A percentile compares a stretch with the other conserved stretches of the same genome.
phyloP scores from a whole-genome alignment of 2,888 invertebrate genomes.

The Azorinus chamasolen region DNA sequence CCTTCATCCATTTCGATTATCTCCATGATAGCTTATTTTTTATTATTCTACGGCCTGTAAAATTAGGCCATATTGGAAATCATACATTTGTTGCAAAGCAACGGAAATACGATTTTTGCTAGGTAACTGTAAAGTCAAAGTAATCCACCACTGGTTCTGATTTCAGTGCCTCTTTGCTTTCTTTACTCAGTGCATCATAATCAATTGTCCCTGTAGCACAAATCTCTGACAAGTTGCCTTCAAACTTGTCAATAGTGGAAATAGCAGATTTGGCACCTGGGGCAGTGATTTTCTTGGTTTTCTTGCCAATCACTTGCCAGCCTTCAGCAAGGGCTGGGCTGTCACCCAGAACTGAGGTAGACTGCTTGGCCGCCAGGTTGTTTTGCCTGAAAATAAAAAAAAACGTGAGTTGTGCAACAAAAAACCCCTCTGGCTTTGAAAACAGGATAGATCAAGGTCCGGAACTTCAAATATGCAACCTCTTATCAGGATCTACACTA shows the following conservation, averaged over 20 bases:
- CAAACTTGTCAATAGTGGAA: conserved; percentile 52
- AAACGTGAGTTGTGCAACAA: no score
- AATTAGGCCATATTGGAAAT: no score
- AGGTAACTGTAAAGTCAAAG: conserved; percentile 77
- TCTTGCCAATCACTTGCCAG: conserved; percentile 63
- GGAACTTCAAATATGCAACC: no score
- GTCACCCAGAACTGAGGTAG: conserved; percentile 67
- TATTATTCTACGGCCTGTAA: no score
- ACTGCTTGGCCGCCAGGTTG: conserved; percentile 70
- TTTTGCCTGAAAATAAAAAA: conserved; percentile 57
- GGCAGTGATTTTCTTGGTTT: conserved; percentile 44
- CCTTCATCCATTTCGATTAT: no score
- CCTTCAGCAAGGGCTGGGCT: conserved; percentile 27
- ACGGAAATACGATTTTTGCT: neutral
- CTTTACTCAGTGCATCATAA: conserved; percentile 43
- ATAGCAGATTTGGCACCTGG: conserved; percentile 49
- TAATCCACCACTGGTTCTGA: conserved; percentile 77
- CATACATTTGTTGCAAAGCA: neutral
- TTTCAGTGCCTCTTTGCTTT: conserved; percentile 53
- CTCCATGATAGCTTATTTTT: no score
- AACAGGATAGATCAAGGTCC: no score
- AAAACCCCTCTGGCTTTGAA: no score
- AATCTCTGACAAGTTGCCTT: conserved; percentile 33
- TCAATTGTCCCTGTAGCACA: conserved; percentile 36
- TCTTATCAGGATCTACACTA: no score